phyloP scores from a whole-genome alignment of 1,140 invertebrate genomes.

The Drosophila varians region DNA sequence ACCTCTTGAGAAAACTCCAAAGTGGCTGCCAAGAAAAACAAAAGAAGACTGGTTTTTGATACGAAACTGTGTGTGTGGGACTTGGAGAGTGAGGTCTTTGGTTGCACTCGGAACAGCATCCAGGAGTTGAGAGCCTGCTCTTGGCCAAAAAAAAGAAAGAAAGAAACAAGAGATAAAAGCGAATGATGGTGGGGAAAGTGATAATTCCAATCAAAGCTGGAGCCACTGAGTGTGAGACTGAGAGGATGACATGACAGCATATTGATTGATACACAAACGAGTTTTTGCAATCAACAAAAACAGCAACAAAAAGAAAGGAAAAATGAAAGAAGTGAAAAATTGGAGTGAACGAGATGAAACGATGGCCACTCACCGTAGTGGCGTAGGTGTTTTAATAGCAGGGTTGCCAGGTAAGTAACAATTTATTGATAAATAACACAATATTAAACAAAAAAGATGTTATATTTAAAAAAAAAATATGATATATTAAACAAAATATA shows the following conservation, averaged over 20 bases:
- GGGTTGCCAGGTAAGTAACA: conserved; percentile 21
- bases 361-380: conserved; percentile 3
- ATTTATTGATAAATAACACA: neutral
- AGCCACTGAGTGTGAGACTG: conserved; percentile 19
- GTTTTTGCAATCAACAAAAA: conserved; percentile 47
- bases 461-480: neutral
- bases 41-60: conserved; percentile 31
- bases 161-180: neutral
- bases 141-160: neutral
- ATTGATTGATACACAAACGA: conserved; percentile 76
- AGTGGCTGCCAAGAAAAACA: conserved; percentile 7
- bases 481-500: too few species aligned
- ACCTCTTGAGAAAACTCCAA: conserved; percentile 25
- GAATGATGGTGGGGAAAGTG: conserved; percentile 36
- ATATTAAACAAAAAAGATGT: neutral
- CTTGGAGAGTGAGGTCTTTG: conserved; percentile 18
- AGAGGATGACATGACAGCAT: conserved; percentile 59
- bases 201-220: conserved; percentile 43
- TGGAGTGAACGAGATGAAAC: conserved; percentile 21
- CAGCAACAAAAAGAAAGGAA: conserved; percentile 4
- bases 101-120: conserved; percentile 4
- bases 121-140: neutral
- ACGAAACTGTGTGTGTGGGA: neutral
- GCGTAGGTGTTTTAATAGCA: conserved; percentile 9
- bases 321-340: neutral